Evolutionary conservation across 2,797 vertebrate genomes (phyloP), one percentile per base, ranked within the genome.

Genomic region (Rhinophrynus dorsalis): DNA sequence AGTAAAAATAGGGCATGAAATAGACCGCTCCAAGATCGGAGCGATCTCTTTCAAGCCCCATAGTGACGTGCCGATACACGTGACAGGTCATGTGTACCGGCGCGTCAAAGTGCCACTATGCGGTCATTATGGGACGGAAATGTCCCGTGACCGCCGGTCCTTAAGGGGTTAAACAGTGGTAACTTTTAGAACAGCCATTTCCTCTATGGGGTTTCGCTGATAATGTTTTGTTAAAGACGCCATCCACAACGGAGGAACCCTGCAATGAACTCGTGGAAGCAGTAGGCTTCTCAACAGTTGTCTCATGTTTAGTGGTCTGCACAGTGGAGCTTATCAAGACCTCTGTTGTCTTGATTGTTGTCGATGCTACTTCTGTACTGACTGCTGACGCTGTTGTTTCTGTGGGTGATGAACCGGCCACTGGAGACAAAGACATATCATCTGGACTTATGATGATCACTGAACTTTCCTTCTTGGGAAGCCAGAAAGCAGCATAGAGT

Each of bases 381-480:
- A 5, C 11, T 5, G 57, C 0, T 2, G 13, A 75, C 11, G 44
- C 6, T 51, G 15, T 17, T 6, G 6, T 7, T 20, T 6, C 40
- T 44, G 17, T 44, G 0, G 5, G 27, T 3, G 61, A 42, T 12
- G 37, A 11, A 45, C 2, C 0, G n/a, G 42, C 38, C 4, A 6
- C 6, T 9, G 27, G 66, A 0, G 3, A 2, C 52, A 58, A 15
- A 7, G 35, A 50, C 40, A 75, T 75, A 62, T 82, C 78, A 38
- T 75, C 37, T 42, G 80, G 70, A 12, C 76, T 60, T 9, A 50
- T 63, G 45, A 82, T 77, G 33, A 68, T 75, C 23, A 92, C 82
- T 0, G 83, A 12, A 0, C 90, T 94, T 76, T 94, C 93, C 76
- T 94, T 94, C 82, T 93, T 95, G 8, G 93, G 83, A 54, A 96